A percentile compares a stretch with the other conserved stretches of the same genome.
Conservation (phyloP, 2,113 vertebrate genomes). For the Picathartes gymnocephalus region DNA sequence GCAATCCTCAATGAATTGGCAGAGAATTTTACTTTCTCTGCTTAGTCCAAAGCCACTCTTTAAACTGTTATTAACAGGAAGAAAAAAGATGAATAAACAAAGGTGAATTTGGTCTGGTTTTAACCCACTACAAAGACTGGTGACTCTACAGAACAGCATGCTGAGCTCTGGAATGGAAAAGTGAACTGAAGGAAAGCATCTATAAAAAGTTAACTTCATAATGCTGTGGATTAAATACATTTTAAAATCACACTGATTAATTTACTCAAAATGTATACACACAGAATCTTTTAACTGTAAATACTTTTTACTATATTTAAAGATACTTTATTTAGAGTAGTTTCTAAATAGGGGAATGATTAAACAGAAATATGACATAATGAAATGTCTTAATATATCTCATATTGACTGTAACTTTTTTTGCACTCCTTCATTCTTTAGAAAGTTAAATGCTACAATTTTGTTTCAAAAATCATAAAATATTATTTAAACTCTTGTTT, state of each 20-base stretch:
- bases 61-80: not conserved
- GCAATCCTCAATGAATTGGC: not conserved
- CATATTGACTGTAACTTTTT: slow-evolving; percentile 16
- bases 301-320: not conserved
- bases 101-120: not conserved
- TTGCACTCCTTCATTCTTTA: slow-evolving; percentile 20
- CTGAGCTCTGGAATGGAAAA: not conserved
- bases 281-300: not conserved
- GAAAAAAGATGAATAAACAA: not conserved
- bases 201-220: not conserved
- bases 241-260: not conserved
- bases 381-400: slow-evolving; percentile 38
- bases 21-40: not conserved
- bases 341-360: slow-evolving; percentile 8
- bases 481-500: not conserved
- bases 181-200: not conserved
- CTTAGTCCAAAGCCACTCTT: not conserved
- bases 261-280: not conserved
- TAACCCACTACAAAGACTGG: not conserved
- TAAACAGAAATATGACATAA: slow-evolving; percentile 3
- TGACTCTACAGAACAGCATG: not conserved
- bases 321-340: not conserved
- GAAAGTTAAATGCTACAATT: slow-evolving; percentile 32
- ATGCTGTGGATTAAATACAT: not conserved
- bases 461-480: slow-evolving; percentile 53